These are phyloP conservation scores for Platyrinchus mystaceus DNA, from an alignment of 2,797 vertebrate genomes.

Conservation along the genomic window DNA sequence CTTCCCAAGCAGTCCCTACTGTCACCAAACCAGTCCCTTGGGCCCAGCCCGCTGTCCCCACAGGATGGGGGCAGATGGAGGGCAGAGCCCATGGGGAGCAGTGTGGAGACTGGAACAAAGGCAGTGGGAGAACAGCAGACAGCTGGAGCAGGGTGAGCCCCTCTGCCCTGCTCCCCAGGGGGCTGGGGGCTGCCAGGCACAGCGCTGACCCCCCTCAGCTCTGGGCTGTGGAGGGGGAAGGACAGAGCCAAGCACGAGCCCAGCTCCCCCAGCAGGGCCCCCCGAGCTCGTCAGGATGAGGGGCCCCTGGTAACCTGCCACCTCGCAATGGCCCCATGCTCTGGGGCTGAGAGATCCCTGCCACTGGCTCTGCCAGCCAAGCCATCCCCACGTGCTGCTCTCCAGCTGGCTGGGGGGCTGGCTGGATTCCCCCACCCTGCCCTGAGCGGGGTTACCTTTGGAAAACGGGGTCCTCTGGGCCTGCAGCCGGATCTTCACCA, in stretches of 20 bases:
- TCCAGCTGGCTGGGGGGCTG: rapidly evolving
- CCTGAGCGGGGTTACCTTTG: conserved; percentile 72
- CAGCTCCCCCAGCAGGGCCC: not conserved
- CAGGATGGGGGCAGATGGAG: not conserved
- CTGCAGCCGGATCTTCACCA: conserved; percentile 95
- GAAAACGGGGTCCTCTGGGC: conserved; percentile 86
- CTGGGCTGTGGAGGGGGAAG: rapidly evolving
- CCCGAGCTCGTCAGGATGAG: rapidly evolving
- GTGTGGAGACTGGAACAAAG: not conserved
- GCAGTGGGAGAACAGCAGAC: not conserved
- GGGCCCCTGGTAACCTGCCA: not conserved
- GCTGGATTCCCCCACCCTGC: not conserved
- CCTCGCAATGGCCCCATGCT: not conserved
- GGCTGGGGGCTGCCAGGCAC: not conserved
- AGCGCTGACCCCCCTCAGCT: rapidly evolving
- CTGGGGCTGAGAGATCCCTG: not conserved
- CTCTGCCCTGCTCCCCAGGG: rapidly evolving
- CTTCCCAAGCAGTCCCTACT: not conserved
- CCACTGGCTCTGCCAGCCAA: not conserved
- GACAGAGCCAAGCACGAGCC: not conserved
- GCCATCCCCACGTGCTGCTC: rapidly evolving
- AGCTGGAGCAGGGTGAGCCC: not conserved
- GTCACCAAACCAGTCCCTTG: not conserved
- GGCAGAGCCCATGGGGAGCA: not conserved
- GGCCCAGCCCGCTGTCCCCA: not conserved